Evolutionary conservation across 2,888 invertebrate species (phyloP).

Genomic region (Cynaeus angustus): DNA sequence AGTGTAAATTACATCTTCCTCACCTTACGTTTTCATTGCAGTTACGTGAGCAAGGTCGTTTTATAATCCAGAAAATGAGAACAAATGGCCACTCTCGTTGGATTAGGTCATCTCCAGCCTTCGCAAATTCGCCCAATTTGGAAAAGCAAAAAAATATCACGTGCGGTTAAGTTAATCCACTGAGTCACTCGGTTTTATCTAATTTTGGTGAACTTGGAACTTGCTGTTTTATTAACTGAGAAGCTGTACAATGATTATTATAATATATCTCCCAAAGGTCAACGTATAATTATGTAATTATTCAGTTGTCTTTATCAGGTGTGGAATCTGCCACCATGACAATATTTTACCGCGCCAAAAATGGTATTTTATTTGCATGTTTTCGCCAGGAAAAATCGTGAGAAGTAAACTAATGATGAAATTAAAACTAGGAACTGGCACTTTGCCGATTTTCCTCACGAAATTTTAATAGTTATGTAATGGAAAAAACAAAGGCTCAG

Average conservation of each 20-base stretch:
- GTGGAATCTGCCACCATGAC: slow-evolving; percentile 10
- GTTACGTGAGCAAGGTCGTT: slow-evolving; percentile 40
- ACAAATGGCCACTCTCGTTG: slow-evolving; percentile 18
- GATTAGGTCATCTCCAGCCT: slow-evolving; percentile 33
- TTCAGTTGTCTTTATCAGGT: slow-evolving; percentile 6
- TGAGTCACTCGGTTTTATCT: neutral
- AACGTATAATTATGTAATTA: slow-evolving; percentile 9
- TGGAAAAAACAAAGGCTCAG: no score
- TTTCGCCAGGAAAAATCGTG: no score
- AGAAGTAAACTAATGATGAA: no score
- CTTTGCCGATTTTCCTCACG: no score
- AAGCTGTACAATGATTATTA: neutral
- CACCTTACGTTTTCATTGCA: slow-evolving; percentile 18
- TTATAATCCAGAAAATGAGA: slow-evolving; percentile 34
- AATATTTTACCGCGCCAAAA: neutral
- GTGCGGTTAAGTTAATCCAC: neutral
- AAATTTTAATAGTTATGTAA: no score
- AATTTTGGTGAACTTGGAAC: no score
- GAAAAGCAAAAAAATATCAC: slow-evolving; percentile 3
- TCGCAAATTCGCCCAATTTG: slow-evolving; percentile 30
- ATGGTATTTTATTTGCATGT: no score
- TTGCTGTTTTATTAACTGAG: no score
- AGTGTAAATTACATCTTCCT: slow-evolving; percentile 20
- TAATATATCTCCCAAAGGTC: slow-evolving; percentile 12
- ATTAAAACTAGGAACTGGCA: no score